A percentile compares a stretch with the other conserved stretches of the same genome.
Conservation (phyloP, 2,113 vertebrate species). For the Poeciliopsis prolifica region DNA sequence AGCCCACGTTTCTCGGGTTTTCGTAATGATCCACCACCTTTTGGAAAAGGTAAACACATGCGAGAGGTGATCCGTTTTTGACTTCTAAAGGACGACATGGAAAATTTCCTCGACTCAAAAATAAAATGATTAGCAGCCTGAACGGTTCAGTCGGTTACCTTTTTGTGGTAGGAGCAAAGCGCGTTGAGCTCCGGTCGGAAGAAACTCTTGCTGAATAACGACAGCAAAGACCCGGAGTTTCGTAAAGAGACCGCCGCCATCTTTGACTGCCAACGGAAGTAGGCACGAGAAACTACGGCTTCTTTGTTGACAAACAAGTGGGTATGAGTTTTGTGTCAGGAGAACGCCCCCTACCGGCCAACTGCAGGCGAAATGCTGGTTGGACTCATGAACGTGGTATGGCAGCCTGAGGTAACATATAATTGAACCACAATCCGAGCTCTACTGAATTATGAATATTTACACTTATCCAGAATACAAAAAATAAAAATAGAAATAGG, state of each 20-base stretch:
- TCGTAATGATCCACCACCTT: constrained; percentile 98
- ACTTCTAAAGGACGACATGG: background rate
- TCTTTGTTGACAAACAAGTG: constrained; percentile 46
- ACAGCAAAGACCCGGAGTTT: constrained; percentile 52
- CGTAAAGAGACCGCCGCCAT: constrained; percentile 66
- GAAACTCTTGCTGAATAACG: constrained; percentile 50
- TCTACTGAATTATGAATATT: background rate
- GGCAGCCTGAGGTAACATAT: background rate
- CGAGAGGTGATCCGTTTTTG: background rate
- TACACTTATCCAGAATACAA: no score
- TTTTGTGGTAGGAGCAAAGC: constrained; percentile 73
- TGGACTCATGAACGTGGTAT: background rate
- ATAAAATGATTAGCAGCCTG: background rate
- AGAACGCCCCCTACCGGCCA: constrained; percentile 36
- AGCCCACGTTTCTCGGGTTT: constrained; percentile 95
- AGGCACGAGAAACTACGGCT: background rate
- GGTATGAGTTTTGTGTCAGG: background rate
- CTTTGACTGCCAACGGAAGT: constrained; percentile 34
- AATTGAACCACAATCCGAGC: background rate
- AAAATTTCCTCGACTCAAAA: background rate
- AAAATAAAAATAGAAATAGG: no score
- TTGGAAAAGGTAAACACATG: background rate
- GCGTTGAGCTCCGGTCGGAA: constrained; percentile 36
- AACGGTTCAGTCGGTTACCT: constrained; percentile 54
- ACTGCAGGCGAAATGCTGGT: rapidly evolving